Evolutionary conservation across 37 sponge, comb jelly and placozoan genomes (phyloP).

Genomic region (Ianthella basta): DNA sequence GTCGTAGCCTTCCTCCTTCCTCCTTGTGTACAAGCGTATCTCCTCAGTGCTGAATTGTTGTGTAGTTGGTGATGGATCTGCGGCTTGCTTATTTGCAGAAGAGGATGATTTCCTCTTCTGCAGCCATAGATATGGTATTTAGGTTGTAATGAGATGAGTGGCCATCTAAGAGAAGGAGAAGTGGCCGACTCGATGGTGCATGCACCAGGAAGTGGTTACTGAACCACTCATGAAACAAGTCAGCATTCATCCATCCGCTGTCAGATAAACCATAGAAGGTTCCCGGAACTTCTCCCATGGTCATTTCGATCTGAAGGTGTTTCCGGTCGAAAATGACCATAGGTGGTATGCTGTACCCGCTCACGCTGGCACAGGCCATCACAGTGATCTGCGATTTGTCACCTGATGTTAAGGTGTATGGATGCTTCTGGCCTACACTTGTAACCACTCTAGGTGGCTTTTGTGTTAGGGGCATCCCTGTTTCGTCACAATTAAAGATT

Average conservation of each 20-base stretch:
- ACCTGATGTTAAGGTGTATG: neutral
- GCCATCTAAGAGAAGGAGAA: slow-evolving; percentile 32
- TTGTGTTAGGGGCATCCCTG: slow-evolving; percentile 14
- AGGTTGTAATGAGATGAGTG: slow-evolving; percentile 25
- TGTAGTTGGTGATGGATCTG: no score
- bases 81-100: no score
- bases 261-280: slow-evolving; percentile 14
- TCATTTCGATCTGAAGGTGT: neutral
- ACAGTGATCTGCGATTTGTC: slow-evolving; percentile 23
- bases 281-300: slow-evolving; percentile 26
- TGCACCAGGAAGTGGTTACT: slow-evolving; percentile 21
- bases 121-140: no score
- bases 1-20: no score
- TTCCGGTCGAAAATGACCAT: slow-evolving; percentile 11
- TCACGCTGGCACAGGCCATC: slow-evolving; percentile 25
- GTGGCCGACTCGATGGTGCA: slow-evolving; percentile 28
- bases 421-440: slow-evolving; percentile 6
- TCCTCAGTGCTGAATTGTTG: no score
- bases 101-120: no score
- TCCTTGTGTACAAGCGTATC: no score
- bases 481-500: slow-evolving; percentile 4
- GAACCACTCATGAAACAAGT: slow-evolving; percentile 36
- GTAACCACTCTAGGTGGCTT: neutral
- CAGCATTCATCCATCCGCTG: slow-evolving; percentile 33
- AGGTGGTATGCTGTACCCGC: slow-evolving; percentile 18